Base-by-base conservation (phyloP, 2,113 vertebrate genomes). In the Oenanthe melanoleuca region DNA sequence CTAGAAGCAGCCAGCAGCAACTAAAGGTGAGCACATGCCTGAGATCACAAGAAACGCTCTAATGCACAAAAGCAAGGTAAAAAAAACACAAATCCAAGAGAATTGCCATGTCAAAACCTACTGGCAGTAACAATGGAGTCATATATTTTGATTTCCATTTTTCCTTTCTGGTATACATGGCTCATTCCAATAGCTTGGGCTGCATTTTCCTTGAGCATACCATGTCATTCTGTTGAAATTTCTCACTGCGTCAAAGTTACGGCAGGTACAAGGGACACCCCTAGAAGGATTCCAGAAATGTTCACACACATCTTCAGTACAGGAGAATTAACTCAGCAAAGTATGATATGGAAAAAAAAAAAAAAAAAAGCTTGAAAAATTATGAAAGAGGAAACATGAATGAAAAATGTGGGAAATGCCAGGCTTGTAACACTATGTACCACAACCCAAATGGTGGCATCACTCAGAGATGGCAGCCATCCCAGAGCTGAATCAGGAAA, bases 181-280 rank as follows among this genome's bases (percentile, higher is more conserved):
- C 55, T 89, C 60, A 79, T 91, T 96, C 74, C 92, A 96, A 92
- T 75, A 96, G 69, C 79, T 95, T 71, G 64, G 78, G 65, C 18
- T 89, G 73, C 96, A 89, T 89, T 97, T 96, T 86, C 89, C 95
- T 91, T 96, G 91, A 85, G 93, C 64, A 79, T 83, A 90, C 25
- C 55, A 12, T 69, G 81, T 21, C 12, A 20, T 20, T 80, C 15
- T 37, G 24, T 67, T 67, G 65, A 50, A 38, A 83, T 56, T 63
- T 78, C 70, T 92, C 23, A 45, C 80, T 92, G 70, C 75, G 56
- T 53, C 64, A 29, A 29, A 94, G 11, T 67, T 64, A 94, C 44
- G 18, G 49, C 22, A 89, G 78, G 57, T 83, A 87, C 5, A 74
- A 20, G 42, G 80, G 67, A 64, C 34, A 86, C 34, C 74, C 40